Evolutionary conservation across 2,113 vertebrate genomes (phyloP), one percentile per base, ranked within the genome.

Genomic region (Hippocampus zosterae): DNA sequence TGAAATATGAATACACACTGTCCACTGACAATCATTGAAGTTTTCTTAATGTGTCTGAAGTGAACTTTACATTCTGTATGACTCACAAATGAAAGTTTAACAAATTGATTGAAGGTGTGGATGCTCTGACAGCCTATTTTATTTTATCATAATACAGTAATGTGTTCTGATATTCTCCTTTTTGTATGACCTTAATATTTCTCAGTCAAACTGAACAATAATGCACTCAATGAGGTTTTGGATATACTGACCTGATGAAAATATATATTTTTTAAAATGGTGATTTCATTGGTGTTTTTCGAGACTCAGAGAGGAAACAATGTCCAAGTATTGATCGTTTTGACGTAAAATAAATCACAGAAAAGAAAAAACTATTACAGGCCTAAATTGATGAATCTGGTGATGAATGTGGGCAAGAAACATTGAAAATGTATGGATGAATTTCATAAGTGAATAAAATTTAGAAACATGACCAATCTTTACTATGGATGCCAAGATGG

Each of bases 261-360:
- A 69, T 65, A 37, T 65, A 37, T 40, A 71, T 66, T 3, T 6
- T 67, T 71, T 68, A 37, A 66, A 18, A 29, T 41, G 6, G 27
- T 59, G 21, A 50, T 59, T 68, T 52, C 2, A 12, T n/a, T 48
- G 37, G 60, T 71, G 52, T 67, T 29, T 68, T 71, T 64, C 55
- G 41, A 40, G 29, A 23, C 40, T 56, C 15, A 68, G 18, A 80
- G 73, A 76, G 46, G 29, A 79, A 76, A 73, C 53, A 74, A 68
- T 40, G 37, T 48, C 21, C 55, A 23, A 44, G 27, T 62, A 16
- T 29, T 67, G 29, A 70, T 67, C 29, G 42, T 69, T 66, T 82
- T 84, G 85, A 83, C 68, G 83, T 42, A 75, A 80, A 85, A 80
- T 33, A 78, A 82, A 74, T 71, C 66, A 73, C 70, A 76, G 77